Evolutionary conservation across 2,888 invertebrate genomes (phyloP).

Genomic region (Tiliacea citrago): DNA sequence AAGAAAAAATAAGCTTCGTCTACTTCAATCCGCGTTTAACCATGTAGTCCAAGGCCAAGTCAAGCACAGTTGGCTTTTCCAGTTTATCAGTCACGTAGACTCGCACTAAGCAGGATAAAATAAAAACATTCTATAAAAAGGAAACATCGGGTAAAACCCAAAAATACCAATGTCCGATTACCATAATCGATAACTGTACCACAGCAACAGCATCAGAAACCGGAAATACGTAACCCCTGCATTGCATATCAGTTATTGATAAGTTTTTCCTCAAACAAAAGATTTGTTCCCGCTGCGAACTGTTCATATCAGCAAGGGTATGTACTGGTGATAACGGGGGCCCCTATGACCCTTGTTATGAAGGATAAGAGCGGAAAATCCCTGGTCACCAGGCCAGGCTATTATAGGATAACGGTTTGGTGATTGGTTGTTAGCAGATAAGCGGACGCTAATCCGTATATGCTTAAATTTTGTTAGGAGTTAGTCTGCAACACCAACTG

Average conservation of each 20-base stretch:
- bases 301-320: constrained; percentile 8
- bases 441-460: too few relatives aligned
- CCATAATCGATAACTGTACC: constrained; percentile 14
- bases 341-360: background rate
- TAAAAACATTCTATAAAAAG: background rate
- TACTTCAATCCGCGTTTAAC: too few relatives aligned
- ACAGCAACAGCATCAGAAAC: background rate
- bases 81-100: background rate
- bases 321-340: constrained; percentile 4
- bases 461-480: background rate
- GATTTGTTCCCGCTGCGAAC: background rate
- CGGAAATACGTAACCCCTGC: constrained; percentile 18
- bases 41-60: too few relatives aligned
- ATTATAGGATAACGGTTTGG: background rate
- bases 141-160: background rate
- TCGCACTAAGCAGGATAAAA: constrained; percentile 8
- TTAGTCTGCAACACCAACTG: background rate
- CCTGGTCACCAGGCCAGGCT: background rate
- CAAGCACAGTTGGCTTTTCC: background rate
- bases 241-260: constrained; percentile 13
- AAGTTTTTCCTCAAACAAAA: constrained; percentile 29
- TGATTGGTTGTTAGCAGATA: background rate
- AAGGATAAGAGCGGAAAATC: constrained; percentile 3
- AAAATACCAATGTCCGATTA: constrained; percentile 15
- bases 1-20: too few relatives aligned